Base-by-base conservation (phyloP, 2,113 vertebrate species). In the Leptodactylus fuscus region DNA sequence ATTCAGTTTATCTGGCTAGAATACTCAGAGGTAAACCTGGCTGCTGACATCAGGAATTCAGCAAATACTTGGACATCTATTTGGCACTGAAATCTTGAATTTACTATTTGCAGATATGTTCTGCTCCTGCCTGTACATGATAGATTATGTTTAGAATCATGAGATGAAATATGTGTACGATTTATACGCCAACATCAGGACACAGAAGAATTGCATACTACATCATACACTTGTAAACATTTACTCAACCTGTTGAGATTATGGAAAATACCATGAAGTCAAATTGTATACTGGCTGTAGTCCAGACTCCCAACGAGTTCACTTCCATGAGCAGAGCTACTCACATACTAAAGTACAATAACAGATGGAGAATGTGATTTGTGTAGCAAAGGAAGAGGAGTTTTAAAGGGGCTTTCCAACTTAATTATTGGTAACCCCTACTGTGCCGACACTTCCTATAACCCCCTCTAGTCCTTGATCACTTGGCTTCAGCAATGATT, bases 161-260 rank as follows among this genome's bases (percentile, higher is more conserved):
- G 20, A 78, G 15, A 55, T 55, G 76, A 78, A 32, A 58, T 41
- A 79, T 79, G 76, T 79, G 53, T 29, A n/a, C 7, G 12, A 12
- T 58, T 60, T 27, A 27, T 60, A n/a, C 22, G n/a, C 76, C 53
- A 79, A 41, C 76, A 27, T 16, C 5, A 41, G 34, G 24, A 44
- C 69, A 22, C 16, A 71, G 49, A 18, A 24, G 67, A 60, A 67
- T 13, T 20, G 51, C 79, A 81, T 27, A 41, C 36, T 41, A 60
- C 29, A 58, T 79, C 53, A 60, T n/a, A 24, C 5, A 60, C 34
- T 58, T 79, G n/a, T 60, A 60, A 79, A 79, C 76, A 79, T 79
- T 79, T 60, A 60, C 76, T 79, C 27, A 55, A 53, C 65, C 81
- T 71, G 46, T 32, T 70, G 46, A 55, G 67, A 29, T 24, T 74